Base-by-base conservation (phyloP, 2,888 invertebrate genomes). In the Erynnis tages region DNA sequence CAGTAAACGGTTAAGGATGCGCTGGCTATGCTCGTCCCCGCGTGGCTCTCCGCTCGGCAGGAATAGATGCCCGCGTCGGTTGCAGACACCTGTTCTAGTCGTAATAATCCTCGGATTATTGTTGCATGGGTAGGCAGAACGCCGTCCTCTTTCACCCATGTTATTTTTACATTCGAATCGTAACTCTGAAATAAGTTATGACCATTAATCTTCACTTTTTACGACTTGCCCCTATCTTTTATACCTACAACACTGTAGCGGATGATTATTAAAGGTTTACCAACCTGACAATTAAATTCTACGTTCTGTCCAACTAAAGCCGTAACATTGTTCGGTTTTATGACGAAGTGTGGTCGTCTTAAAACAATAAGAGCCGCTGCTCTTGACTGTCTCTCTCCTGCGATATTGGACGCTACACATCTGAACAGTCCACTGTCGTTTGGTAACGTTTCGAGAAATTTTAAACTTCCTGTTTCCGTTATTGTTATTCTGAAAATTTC, bases 1-100 rank as follows among this genome's bases (percentile, higher is more conserved):
- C 98, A 96, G 82, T 97, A 95, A 57, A 98, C 97, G 58, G 94
- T 95, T 60, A 98, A 92, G 54, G 95, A 93, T 25, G 97, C 97
- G 73, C 95, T 94, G 37, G 97, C 95, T 63, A 95, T 93, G 62
- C 96, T 94, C 55, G 94, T 93, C 14, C 98, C 98, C 54, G 97
- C 96, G 61, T 94, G 92, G 84, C 98, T 98, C 74, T 96, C 95
- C 19, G 97, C 97, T 65, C 96, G 94, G 85, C 97, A 97, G 65
- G 97, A 94, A 86, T 97, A 98, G 67, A 95, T 91, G 48, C 97
- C 98, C 73, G 96, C 96, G 79, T 98, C 98, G 59, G 91, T 92
- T 11, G 95, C 93, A 62, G 94, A 94, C 59, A 97, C 96, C 76
- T 94, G 93, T 71, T 95, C 95, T 67, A 98, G 93, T 62, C 94